A percentile compares a stretch with the other conserved stretches of the same genome.
These are phyloP conservation scores for Montipora efflorescens DNA, from an alignment of 64 coral and sea anemone species.

Conservation along the genomic window DNA sequence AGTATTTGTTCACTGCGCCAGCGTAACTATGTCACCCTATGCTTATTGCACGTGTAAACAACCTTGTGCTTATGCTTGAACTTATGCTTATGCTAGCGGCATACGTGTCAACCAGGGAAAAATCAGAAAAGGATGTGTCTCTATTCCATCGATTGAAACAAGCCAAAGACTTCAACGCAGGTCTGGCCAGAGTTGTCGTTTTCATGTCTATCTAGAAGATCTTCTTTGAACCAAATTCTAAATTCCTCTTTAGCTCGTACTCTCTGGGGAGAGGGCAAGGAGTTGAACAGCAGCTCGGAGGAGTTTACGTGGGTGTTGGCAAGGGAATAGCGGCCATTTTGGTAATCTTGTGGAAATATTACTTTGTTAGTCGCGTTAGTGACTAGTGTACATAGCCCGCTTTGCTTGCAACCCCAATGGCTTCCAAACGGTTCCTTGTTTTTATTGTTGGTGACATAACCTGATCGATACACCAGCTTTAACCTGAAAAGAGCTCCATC, in stretches of 20 bases:
- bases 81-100: no score
- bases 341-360: background rate
- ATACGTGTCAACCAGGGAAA: no score
- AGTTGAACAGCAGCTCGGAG: conserved; percentile 24
- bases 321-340: background rate
- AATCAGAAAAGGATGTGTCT: no score
- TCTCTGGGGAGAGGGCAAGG: background rate
- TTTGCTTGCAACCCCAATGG: background rate
- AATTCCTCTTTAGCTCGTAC: background rate
- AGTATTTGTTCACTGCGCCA: no score
- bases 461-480: conserved; percentile 21
- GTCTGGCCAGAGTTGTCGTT: background rate
- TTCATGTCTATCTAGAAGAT: background rate
- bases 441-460: conserved; percentile 6
- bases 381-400: background rate
- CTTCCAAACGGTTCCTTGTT: background rate
- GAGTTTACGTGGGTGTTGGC: conserved; percentile 23
- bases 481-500: conserved; percentile 1
- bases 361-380: background rate
- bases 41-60: no score
- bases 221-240: conserved; percentile 8
- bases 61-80: no score
- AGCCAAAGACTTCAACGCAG: no score
- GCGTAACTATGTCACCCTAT: no score
- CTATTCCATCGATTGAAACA: no score